Conservation (phyloP, 2,113 vertebrate genomes). For the Procavia capensis region DNA sequence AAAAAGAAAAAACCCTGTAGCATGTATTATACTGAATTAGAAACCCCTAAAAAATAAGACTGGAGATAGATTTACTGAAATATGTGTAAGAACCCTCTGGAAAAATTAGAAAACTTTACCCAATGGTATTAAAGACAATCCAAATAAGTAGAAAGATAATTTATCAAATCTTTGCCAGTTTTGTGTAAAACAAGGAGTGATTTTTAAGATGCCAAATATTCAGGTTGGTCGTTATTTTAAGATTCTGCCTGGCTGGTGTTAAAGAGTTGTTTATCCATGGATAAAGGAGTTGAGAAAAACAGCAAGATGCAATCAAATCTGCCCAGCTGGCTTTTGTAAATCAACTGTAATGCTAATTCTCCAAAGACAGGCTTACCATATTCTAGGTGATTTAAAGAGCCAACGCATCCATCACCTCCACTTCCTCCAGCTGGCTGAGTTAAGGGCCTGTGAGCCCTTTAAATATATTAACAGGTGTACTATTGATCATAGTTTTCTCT, state of each 20-base stretch:
- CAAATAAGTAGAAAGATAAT: constrained; percentile 26
- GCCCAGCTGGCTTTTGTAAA: neutral
- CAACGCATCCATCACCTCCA: no score
- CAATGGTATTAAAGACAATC: neutral
- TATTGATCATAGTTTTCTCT: neutral
- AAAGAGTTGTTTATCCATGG: neutral
- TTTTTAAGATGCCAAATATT: neutral
- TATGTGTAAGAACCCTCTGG: neutral
- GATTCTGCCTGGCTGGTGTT: neutral
- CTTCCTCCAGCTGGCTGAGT: fast-evolving
- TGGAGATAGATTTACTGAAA: neutral
- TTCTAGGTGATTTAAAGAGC: neutral
- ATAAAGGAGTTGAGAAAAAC: neutral
- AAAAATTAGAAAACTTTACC: neutral
- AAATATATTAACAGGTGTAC: neutral
- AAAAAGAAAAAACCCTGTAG: neutral
- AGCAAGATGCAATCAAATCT: neutral
- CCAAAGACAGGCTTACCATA: neutral
- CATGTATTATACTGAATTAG: neutral
- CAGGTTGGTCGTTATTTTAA: neutral
- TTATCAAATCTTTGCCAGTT: neutral
- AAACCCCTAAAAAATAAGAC: neutral
- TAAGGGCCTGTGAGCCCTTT: neutral
- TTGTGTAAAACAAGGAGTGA: neutral
- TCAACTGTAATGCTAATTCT: neutral